Evolutionary conservation across 2,888 invertebrate genomes (phyloP).

Genomic region (Spodoptera picta): DNA sequence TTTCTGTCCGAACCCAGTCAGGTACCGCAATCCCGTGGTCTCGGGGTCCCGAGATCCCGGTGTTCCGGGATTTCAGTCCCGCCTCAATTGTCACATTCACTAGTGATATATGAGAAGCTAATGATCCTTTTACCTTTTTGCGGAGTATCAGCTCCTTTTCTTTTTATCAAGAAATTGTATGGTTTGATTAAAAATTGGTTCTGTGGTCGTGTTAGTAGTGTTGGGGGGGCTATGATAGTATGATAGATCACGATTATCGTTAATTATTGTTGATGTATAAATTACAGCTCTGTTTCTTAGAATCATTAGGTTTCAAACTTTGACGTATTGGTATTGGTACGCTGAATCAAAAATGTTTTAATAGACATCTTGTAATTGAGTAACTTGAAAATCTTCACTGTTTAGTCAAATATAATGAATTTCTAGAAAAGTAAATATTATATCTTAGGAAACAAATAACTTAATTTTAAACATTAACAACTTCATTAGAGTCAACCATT

Average conservation of each 20-base stretch:
- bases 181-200: neutral
- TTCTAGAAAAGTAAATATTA: neutral
- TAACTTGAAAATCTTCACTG: no score
- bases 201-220: no score
- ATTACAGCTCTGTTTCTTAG: no score
- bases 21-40: slow-evolving; percentile 17
- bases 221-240: no score
- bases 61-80: slow-evolving; percentile 39
- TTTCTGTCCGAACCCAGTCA: slow-evolving; percentile 50
- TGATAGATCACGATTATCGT: no score
- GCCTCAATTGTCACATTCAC: slow-evolving; percentile 53
- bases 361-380: no score
- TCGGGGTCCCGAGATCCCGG: slow-evolving; percentile 14
- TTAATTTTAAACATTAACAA: neutral
- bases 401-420: no score
- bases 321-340: no score
- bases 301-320: no score
- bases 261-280: no score
- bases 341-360: no score
- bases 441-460: neutral
- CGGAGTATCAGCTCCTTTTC: slow-evolving; percentile 18
- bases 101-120: slow-evolving; percentile 58
- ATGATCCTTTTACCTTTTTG: slow-evolving; percentile 51
- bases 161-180: slow-evolving; percentile 16
- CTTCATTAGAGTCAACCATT: neutral